These are phyloP conservation scores for Drosophila neotestacea DNA, from an alignment of 2,888 invertebrate species.

Conservation along the genomic window DNA sequence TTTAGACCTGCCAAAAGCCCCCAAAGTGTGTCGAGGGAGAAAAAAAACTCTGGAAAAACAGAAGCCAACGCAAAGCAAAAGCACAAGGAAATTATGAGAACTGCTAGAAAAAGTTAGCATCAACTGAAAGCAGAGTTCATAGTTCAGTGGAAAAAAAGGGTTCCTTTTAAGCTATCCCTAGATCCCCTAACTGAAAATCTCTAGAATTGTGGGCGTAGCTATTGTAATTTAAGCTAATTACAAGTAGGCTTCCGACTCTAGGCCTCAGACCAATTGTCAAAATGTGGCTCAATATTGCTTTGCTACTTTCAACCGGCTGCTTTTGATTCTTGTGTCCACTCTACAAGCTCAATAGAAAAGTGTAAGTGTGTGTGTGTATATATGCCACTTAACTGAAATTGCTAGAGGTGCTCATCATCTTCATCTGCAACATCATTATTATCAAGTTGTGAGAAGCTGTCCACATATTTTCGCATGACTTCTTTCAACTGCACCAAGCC, in stretches of 20 bases:
- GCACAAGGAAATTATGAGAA: slow-evolving; percentile 30
- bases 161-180: slow-evolving; percentile 1
- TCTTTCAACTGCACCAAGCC: slow-evolving; percentile 35
- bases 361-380: slow-evolving; percentile 22
- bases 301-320: slow-evolving; percentile 40
- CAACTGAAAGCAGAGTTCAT: slow-evolving; percentile 11
- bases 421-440: slow-evolving; percentile 31
- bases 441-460: slow-evolving; percentile 31
- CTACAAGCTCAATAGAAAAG: slow-evolving; percentile 3
- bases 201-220: slow-evolving; percentile 6
- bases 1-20: slow-evolving; percentile 50
- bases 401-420: slow-evolving; percentile 23
- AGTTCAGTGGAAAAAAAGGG: slow-evolving; percentile 19
- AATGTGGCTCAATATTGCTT: slow-evolving; percentile 44
- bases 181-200: background rate
- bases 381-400: slow-evolving; percentile 45
- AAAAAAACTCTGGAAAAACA: slow-evolving; percentile 34
- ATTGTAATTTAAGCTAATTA: slow-evolving; percentile 47
- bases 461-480: slow-evolving; percentile 51
- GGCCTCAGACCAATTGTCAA: slow-evolving; percentile 42
- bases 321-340: slow-evolving; percentile 62
- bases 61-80: slow-evolving; percentile 38
- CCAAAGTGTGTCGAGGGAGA: slow-evolving; percentile 41
- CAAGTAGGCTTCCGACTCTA: slow-evolving; percentile 16
- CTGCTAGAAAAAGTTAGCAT: slow-evolving; percentile 9